Conservation (phyloP, 2,888 invertebrate species). For the Phengaris alcon region DNA sequence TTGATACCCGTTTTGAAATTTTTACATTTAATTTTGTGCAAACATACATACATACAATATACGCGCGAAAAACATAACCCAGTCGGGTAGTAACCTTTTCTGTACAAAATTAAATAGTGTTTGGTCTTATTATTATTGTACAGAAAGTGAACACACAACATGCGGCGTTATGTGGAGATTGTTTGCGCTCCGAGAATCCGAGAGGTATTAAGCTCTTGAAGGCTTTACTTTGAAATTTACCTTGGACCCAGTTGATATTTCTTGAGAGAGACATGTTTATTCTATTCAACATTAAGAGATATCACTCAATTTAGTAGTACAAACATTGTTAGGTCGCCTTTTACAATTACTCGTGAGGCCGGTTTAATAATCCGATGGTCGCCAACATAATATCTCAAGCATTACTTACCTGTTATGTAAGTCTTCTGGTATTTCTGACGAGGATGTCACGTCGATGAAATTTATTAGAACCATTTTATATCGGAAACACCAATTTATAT, state of each 20-base stretch:
- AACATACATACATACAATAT: too few species aligned
- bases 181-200: slow-evolving; percentile 10
- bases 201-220: slow-evolving; percentile 18
- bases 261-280: not conserved
- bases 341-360: not conserved
- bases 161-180: not conserved
- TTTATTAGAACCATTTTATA: too few species aligned
- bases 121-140: not conserved
- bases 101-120: not conserved
- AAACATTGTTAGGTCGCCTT: slow-evolving; percentile 1
- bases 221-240: slow-evolving; percentile 19
- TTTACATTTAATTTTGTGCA: too few species aligned
- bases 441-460: too few species aligned
- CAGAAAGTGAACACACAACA: not conserved
- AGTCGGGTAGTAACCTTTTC: not conserved
- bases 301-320: slow-evolving; percentile 1
- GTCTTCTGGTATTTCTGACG: too few species aligned
- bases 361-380: too few species aligned
- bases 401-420: too few species aligned
- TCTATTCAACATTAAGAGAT: not conserved
- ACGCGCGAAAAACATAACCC: too few species aligned
- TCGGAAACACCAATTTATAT: too few species aligned
- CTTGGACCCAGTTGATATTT: slow-evolving; percentile 1
- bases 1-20: too few species aligned
- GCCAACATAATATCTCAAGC: too few species aligned